Evolutionary conservation across 2,113 vertebrate genomes (phyloP).

Genomic region (Equus przewalskii): DNA sequence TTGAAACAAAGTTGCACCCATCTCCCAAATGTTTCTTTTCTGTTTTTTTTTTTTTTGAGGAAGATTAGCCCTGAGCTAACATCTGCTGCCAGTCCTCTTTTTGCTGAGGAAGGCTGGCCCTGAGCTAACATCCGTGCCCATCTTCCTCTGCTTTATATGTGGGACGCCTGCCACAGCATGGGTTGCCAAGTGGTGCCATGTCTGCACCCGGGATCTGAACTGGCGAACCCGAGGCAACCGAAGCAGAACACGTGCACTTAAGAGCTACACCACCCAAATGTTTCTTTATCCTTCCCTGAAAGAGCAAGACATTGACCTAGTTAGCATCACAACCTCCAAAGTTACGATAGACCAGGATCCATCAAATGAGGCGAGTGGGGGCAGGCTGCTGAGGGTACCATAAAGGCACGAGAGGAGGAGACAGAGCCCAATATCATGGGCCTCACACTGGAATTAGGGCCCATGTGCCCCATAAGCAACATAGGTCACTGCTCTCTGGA

Average conservation of each 20-base stretch:
- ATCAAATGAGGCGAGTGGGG: not conserved
- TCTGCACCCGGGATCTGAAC: too few species aligned
- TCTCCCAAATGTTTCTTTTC: not conserved
- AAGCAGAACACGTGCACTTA: too few species aligned
- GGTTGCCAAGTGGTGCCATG: too few species aligned
- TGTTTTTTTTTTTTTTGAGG: too few species aligned
- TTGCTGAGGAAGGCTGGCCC: too few species aligned
- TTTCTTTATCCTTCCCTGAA: not conserved
- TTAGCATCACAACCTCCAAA: not conserved
- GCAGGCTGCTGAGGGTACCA: not conserved
- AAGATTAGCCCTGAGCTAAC: too few species aligned
- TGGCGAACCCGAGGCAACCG: too few species aligned
- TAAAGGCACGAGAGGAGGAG: not conserved
- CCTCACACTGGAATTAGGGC: not conserved
- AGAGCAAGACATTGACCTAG: not conserved
- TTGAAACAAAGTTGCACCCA: not conserved
- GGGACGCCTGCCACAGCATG: too few species aligned
- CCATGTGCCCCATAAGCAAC: rapidly evolving
- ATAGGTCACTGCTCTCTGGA: not conserved
- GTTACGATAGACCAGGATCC: not conserved
- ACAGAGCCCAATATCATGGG: rapidly evolving
- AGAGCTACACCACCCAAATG: not conserved
- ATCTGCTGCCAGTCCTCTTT: too few species aligned
- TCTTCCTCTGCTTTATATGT: too few species aligned
- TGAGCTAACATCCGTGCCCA: too few species aligned